Conservation (phyloP, 2,113 vertebrate genomes). For the Elanoides forficatus region DNA sequence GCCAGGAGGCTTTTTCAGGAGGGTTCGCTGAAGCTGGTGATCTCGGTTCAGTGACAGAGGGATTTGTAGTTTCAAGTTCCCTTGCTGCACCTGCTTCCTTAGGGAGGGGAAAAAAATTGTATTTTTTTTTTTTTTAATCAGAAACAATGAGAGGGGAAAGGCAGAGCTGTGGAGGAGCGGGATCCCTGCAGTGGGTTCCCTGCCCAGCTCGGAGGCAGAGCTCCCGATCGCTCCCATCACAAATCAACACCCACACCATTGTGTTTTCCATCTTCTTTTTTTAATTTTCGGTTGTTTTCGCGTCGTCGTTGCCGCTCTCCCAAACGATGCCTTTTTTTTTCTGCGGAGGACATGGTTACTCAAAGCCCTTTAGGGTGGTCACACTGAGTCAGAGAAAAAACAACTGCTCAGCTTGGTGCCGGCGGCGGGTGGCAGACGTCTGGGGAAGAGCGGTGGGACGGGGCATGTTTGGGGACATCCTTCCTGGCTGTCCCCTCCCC, state of each 20-base stretch:
- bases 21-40: neutral
- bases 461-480: fast-evolving
- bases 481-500: neutral
- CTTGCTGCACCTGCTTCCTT: neutral
- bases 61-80: neutral
- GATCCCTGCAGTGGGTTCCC: neutral
- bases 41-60: neutral
- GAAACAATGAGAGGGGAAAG: neutral
- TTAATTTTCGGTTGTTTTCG: neutral
- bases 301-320: neutral
- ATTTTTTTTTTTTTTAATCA: neutral
- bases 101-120: neutral
- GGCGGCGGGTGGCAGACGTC: fast-evolving
- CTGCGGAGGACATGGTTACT: neutral
- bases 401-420: fast-evolving
- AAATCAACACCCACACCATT: neutral
- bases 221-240: fast-evolving
- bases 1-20: neutral
- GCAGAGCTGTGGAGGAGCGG: neutral
- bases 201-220: neutral
- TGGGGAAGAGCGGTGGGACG: neutral
- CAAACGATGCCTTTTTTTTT: neutral
- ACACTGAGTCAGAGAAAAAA: neutral
- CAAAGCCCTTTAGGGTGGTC: neutral
- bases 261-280: neutral